Evolutionary conservation across 2,888 invertebrate species (phyloP), one percentile per base, ranked within the genome.

Genomic region (Caenorhabditis drosophilae): DNA sequence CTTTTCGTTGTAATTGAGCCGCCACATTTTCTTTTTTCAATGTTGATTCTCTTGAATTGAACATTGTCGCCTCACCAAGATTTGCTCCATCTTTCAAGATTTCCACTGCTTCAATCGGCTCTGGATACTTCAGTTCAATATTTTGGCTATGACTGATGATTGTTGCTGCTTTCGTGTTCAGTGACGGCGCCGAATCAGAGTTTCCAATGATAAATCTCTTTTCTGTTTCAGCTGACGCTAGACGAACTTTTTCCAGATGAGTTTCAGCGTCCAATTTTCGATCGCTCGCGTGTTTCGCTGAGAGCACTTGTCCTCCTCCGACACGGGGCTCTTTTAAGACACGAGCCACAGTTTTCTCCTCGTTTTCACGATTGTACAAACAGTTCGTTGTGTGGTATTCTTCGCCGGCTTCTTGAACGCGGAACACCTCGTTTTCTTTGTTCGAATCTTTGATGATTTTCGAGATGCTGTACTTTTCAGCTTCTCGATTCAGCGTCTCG

Each of bases 371-470:
- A 6, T 53, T 41, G 48, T 76, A 79, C 48, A 69, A 67, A 47
- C 73, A 77, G 62, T 81, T 76, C 23, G 70, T 67, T 20, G 67
- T 72, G 42, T 80, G 75, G 25, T 70, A 73, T 45, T 69, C 64
- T 35, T 71, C 73, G 20, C 62, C 66, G 1, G 72, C 53, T 44
- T 76, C 76, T 2, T 50, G 45, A 16, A 73, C 57, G 20, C 66
- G 53, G 25, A 69, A 54, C n/a, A 53, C 53, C 11, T 53, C 60
- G 9, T 53, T 55, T 4, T 63, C 68, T 34, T 59, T 62, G 41
- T 74, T 73, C 11, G 58, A 57, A 38, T 64, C 63, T 0, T 23
- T 41, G 38, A 69, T 42, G 12, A 60, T 68, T 35, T 62, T 63
- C 12, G 59, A 52, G 25, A 53, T 49, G 4, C 42, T 52, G n/a